Evolutionary conservation across 2,888 invertebrate genomes (phyloP).

Genomic region (Melolontha melolontha): DNA sequence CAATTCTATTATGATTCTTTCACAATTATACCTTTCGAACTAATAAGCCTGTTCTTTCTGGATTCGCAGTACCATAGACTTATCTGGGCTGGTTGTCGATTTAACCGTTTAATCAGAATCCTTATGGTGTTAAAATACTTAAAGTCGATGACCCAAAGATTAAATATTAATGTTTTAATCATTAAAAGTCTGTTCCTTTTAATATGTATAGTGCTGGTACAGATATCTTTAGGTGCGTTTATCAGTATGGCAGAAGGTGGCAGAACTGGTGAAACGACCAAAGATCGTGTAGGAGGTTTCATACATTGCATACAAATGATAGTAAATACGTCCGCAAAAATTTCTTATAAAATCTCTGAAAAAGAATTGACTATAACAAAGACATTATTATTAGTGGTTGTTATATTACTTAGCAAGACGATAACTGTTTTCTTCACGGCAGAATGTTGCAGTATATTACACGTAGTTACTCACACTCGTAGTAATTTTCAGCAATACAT

Average conservation of each 20-base stretch:
- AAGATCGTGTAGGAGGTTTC: constrained; percentile 4
- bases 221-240: constrained; percentile 36
- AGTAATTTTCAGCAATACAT: constrained; percentile 31
- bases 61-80: not conserved
- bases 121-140: constrained; percentile 33
- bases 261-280: not conserved
- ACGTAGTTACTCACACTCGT: constrained; percentile 25
- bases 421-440: constrained; percentile 35
- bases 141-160: constrained; percentile 38
- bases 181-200: constrained; percentile 38
- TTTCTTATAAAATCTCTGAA: not conserved
- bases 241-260: not conserved
- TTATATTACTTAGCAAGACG: constrained; percentile 27
- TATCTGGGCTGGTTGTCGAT: constrained; percentile 14
- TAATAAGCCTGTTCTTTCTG: constrained; percentile 39
- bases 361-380: not conserved
- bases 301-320: constrained; percentile 19
- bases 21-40: constrained; percentile 48
- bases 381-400: not conserved
- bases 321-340: constrained; percentile 27
- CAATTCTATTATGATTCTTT: constrained; percentile 49
- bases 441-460: constrained; percentile 38
- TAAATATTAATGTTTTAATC: constrained; percentile 44
- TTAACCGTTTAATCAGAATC: constrained; percentile 42
- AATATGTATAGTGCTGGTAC: constrained; percentile 25